Base-by-base conservation (phyloP, 2,113 vertebrate species). In the Octodon degus region DNA sequence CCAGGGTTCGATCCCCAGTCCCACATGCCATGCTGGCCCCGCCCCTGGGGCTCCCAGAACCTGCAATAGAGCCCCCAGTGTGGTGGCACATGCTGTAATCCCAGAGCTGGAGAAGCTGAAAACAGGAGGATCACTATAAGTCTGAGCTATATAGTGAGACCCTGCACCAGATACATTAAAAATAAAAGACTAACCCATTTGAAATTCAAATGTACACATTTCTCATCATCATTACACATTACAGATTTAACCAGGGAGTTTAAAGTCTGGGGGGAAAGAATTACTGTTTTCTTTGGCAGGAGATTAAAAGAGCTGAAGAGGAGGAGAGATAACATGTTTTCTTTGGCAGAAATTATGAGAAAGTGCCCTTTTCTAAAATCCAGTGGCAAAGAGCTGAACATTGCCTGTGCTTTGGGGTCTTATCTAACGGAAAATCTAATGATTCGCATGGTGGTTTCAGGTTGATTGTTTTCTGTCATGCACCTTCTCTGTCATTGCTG, bases 181-280 rank as follows among this genome's bases (percentile, higher is more conserved):
- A 7, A 50, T 11, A 50, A 50, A 58, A 58, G 68, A 91, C 76
- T 34, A 95, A 47, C 40, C 32, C 27, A 67, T 37, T 80, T 92
- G 79, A 90, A 97, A 92, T 92, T 92, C 50, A 93, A 88, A 89
- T 93, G 81, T 90, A 32, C 7, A 77, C 72, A 62, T 11, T 90
- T 83, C 76, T 47, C 58, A 82, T 94, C 43, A 80, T 60, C 90
- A 62, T 34, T 83, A 58, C 14, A 40, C 53, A 43, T 43, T 43
- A 86, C 37, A 91, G 12, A 19, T 37, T 84, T 90, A 74, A 90
- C 8, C 32, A 19, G 22, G 43, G 58, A 58, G 20, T 86, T 89
- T 25, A 88, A 24, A 37, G 7, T 82, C 80, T 50, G 24, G 37
- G 30, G 25, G 1, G 37, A 77, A 74, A 70, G 55, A 43, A 27